Base-by-base conservation (phyloP, 2,113 vertebrate species). In the Thymallus thymallus region DNA sequence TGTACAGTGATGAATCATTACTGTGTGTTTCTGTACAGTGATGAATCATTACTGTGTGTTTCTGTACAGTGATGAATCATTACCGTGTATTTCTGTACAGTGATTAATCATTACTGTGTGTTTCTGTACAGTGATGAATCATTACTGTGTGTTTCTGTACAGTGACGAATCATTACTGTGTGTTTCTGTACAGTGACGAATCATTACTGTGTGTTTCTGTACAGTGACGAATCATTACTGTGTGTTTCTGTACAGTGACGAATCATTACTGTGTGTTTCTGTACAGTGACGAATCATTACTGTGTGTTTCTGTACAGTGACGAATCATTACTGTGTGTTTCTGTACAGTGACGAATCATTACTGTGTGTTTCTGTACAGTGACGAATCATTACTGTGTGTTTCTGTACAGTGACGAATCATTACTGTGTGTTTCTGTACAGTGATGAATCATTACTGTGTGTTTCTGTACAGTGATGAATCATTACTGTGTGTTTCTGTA, bases 81-180 rank as follows among this genome's bases (percentile, higher is more conserved):
- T n/a, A n/a, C n/a, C n/a, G n/a, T n/a, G n/a, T n/a, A n/a, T n/a
- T n/a, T n/a, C n/a, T n/a, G n/a, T n/a, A n/a, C n/a, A n/a, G n/a
- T n/a, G n/a, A n/a, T n/a, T n/a, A n/a, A n/a, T n/a, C 26, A 26
- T 26, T 26, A 61, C 58, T 81, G 72, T 30, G 76, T 71, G 82
- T 81, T 86, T 86, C 82, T 87, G 73, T 46, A 56, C 75, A 77
- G 64, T 86, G 84, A 86, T 84, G 83, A 89, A 89, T 85, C 83
- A 85, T 26, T 26, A 61, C 58, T 81, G 72, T 30, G 76, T 71
- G 82, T 81, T 86, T 86, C 82, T 87, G 73, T 46, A 56, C 75
- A 77, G 64, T 86, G 84, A 86, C 84, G 83, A 89, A 89, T 85
- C 83, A 85, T 26, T 26, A 61, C 58, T 81, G 72, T 30, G 76